Base-by-base conservation (phyloP, 2,113 vertebrate species). In the Paradisaea rubra region DNA sequence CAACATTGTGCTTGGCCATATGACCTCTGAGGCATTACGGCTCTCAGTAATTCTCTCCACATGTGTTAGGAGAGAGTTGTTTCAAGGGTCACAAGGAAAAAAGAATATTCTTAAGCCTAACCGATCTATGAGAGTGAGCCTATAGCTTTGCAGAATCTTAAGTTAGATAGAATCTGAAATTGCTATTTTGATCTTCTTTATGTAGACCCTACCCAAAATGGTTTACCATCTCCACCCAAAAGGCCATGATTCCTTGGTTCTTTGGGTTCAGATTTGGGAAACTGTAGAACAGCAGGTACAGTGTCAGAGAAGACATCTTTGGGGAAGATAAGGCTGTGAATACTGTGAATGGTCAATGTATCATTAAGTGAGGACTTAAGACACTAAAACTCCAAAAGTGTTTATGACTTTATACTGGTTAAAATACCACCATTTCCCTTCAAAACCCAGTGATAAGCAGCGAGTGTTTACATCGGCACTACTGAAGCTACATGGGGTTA, bases 111-210 rank as follows among this genome's bases (percentile, higher is more conserved):
- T 16, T 49, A 64, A 24, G 8, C 24, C 21, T 64, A 19, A 44
- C 3, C 4, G 2, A n/a, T 20, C 27, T 13, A 27, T 2, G 1
- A 31, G 2, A 82, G 3, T 18, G 25, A 91, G 49, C 6, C 45
- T 61, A 49, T 61, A 70, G 24, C 37, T 73, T 19, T 45, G 19
- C 20, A 89, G 31, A 83, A 82, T 31, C 15, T 42, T 76, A 37
- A 69, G 33, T 15, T 14, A 68, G 11, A 16, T 37, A 4, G 20
- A 61, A 81, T 45, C 15, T 65, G 50, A 89, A 87, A 70, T 20
- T 15, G 35, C 9, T 13, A 5, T 20, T 90, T 82, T 65, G 33
- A 61, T 42, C 17, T 68, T 81, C 33, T 65, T 87, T 60, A 37
- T 66, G 16, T 11, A 87, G 30, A 53, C 13, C 15, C 24, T 42